phyloP scores from a whole-genome alignment of 2,888 invertebrate genomes.

The Tromatobia lineatoria region DNA sequence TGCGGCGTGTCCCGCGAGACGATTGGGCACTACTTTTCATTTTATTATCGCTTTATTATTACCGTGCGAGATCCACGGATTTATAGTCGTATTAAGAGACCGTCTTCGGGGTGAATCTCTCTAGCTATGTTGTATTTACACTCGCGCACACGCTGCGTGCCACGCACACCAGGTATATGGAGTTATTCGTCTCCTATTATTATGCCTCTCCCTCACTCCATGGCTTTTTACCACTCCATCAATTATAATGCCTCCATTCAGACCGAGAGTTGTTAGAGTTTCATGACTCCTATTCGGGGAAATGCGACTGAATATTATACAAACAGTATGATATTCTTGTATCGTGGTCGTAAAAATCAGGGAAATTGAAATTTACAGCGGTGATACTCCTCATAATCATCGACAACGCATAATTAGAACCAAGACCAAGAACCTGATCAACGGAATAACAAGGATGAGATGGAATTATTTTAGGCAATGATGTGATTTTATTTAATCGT shows the following conservation, averaged over 20 bases:
- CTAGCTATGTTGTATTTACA: conserved; percentile 59
- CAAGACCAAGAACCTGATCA: too few relatives aligned
- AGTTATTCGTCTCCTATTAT: conserved; percentile 74
- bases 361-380: conserved; percentile 18
- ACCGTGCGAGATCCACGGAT: conserved; percentile 75
- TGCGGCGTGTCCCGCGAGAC: conserved; percentile 77
- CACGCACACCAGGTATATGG: conserved; percentile 64
- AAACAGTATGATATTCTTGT: conserved; percentile 40
- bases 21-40: conserved; percentile 80
- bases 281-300: conserved; percentile 43
- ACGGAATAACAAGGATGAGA: background rate
- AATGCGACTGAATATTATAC: conserved; percentile 54
- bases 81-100: conserved; percentile 81
- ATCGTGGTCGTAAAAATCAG: conserved; percentile 19
- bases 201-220: conserved; percentile 65
- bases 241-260: conserved; percentile 74
- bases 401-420: background rate
- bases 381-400: background rate
- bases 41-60: conserved; percentile 84
- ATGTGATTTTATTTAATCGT: background rate
- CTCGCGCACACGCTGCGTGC: conserved; percentile 57
- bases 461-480: background rate
- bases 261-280: conserved; percentile 54
- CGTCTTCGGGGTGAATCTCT: conserved; percentile 61
- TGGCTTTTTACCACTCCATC: conserved; percentile 80